These are phyloP conservation scores for Cygnus atratus DNA, from an alignment of 2,113 vertebrate genomes.

Conservation along the genomic window DNA sequence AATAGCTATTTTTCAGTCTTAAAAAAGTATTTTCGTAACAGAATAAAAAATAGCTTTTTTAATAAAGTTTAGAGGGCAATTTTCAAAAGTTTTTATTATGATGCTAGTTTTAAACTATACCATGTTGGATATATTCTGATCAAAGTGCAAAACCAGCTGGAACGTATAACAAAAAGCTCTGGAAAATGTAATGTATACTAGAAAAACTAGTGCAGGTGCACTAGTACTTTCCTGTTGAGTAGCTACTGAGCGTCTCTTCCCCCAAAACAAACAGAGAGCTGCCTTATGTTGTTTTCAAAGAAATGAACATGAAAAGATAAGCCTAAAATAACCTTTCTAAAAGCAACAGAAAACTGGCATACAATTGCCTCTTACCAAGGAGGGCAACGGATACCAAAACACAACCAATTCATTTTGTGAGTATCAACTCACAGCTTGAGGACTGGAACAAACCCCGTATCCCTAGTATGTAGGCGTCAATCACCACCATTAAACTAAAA, in stretches of 20 bases:
- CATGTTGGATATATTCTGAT: background rate
- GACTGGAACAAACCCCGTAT: background rate
- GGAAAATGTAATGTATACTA: background rate
- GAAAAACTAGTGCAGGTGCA: background rate
- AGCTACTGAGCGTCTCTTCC: slow-evolving; percentile 12
- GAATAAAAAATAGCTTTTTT: background rate
- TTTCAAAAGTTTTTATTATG: background rate
- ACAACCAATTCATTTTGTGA: background rate
- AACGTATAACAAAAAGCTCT: background rate
- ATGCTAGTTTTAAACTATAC: background rate
- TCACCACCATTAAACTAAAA: background rate
- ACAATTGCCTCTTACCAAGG: background rate
- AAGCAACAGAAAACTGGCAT: background rate
- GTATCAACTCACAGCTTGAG: background rate
- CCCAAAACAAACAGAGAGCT: slow-evolving; percentile 19
- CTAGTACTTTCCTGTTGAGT: background rate
- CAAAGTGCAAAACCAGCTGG: background rate
- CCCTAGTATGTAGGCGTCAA: background rate
- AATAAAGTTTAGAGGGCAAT: background rate
- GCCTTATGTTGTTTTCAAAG: background rate
- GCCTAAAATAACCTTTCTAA: slow-evolving; percentile 24
- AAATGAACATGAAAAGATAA: slow-evolving; percentile 2
- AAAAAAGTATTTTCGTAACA: background rate
- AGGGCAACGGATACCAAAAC: background rate
- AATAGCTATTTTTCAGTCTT: background rate